These are phyloP conservation scores for Rhagologus leucostigma DNA, from an alignment of 2,113 vertebrate species.

Conservation along the genomic window DNA sequence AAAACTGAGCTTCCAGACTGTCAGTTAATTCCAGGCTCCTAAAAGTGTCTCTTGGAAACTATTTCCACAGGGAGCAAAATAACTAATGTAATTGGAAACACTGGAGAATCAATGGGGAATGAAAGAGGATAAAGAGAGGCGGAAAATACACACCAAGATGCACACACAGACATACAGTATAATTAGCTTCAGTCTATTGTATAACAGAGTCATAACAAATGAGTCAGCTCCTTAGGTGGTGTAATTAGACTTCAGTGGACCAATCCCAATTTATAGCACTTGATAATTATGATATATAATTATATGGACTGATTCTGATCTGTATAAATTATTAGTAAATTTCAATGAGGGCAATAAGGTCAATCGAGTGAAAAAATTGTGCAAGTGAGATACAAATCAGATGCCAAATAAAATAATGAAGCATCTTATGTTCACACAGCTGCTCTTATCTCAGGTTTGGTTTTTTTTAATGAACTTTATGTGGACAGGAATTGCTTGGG, in stretches of 20 bases:
- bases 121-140: constrained; percentile 12
- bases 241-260: constrained; percentile 41
- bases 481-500: background rate
- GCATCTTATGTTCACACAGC: background rate
- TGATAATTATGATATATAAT: constrained; percentile 48
- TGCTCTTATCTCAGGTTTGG: background rate
- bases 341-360: constrained; percentile 35
- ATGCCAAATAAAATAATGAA: constrained; percentile 45
- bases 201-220: constrained; percentile 56
- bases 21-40: background rate
- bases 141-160: constrained; percentile 24
- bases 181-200: constrained; percentile 52
- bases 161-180: background rate
- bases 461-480: background rate
- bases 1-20: background rate
- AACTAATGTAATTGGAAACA: constrained; percentile 48
- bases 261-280: constrained; percentile 29
- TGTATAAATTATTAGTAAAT: constrained; percentile 39
- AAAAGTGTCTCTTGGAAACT: constrained; percentile 28
- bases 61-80: constrained; percentile 12
- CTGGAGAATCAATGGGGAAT: constrained; percentile 25
- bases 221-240: constrained; percentile 62
- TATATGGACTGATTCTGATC: constrained; percentile 44
- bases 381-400: constrained; percentile 39
- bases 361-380: constrained; percentile 32